Evolutionary conservation across 1,140 invertebrate species (phyloP).

Genomic region (Hyles vespertilio): DNA sequence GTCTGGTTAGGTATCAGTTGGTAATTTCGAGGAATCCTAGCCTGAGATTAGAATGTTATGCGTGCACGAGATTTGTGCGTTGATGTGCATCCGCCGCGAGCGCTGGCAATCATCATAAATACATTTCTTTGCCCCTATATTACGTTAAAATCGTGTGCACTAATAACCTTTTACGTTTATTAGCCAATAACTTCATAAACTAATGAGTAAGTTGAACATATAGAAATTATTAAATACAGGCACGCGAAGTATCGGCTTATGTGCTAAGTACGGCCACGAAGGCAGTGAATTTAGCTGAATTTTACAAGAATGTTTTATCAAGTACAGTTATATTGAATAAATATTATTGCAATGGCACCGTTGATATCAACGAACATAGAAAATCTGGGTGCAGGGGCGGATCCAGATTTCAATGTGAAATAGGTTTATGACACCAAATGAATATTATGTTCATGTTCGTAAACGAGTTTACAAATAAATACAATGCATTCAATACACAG

Average conservation of each 20-base stretch:
- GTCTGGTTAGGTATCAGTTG: constrained; percentile 1
- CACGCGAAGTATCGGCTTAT: constrained; percentile 35
- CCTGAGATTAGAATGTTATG: constrained; percentile 4
- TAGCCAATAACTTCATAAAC: constrained; percentile 36
- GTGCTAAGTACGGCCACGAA: not conserved
- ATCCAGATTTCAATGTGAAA: too few relatives aligned
- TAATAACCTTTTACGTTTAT: constrained; percentile 24
- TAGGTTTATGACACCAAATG: too few relatives aligned
- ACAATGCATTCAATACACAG: too few relatives aligned
- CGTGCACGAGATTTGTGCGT: constrained; percentile 8
- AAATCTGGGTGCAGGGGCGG: too few relatives aligned
- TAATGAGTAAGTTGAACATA: constrained; percentile 30
- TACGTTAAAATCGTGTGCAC: constrained; percentile 2
- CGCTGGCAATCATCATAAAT: constrained; percentile 7
- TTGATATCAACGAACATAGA: too few relatives aligned
- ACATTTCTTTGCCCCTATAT: constrained; percentile 7
- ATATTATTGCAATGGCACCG: too few relatives aligned
- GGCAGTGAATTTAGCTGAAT: too few relatives aligned
- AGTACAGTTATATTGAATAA: too few relatives aligned
- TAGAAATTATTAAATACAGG: constrained; percentile 29
- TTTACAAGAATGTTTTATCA: too few relatives aligned
- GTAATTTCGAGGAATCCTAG: constrained; percentile 6
- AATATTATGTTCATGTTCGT: too few relatives aligned
- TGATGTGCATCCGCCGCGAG: not conserved
- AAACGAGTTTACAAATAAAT: too few relatives aligned